phyloP scores from a whole-genome alignment of 2,113 vertebrate genomes.

The Toxotes chatareus region DNA sequence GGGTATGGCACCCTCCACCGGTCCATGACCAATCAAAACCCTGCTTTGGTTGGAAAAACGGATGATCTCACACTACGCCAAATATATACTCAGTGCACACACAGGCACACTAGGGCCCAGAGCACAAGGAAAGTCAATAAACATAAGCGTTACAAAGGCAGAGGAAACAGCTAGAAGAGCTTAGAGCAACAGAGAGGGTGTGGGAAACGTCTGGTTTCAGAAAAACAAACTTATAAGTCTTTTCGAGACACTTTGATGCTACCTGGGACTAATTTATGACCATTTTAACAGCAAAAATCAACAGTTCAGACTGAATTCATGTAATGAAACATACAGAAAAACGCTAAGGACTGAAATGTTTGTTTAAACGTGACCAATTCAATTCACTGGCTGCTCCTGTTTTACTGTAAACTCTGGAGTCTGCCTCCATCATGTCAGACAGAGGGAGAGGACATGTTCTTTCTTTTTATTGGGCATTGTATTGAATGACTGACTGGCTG shows the following conservation, averaged over 20 bases:
- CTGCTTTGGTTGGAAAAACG: constrained; percentile 51
- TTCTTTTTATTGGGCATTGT: neutral
- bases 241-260: neutral
- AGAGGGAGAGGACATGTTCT: neutral
- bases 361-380: neutral
- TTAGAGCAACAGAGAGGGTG: constrained; percentile 5
- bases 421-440: neutral
- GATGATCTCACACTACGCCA: constrained; percentile 53
- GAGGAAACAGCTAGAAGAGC: constrained; percentile 25
- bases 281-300: neutral
- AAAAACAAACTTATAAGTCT: neutral
- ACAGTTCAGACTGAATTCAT: neutral
- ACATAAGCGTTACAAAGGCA: constrained; percentile 40
- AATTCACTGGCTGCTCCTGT: neutral
- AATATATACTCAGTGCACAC: constrained; percentile 43
- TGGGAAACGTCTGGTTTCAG: constrained; percentile 15
- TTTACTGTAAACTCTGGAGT: neutral
- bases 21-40: constrained; percentile 36
- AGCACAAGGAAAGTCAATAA: constrained; percentile 60
- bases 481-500: neutral
- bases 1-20: constrained; percentile 35
- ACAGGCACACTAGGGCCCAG: neutral
- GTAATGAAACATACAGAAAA: neutral
- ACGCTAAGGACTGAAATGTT: neutral
- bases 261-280: neutral